Conservation (phyloP, 2,113 vertebrate species). For the Rattus rattus region DNA sequence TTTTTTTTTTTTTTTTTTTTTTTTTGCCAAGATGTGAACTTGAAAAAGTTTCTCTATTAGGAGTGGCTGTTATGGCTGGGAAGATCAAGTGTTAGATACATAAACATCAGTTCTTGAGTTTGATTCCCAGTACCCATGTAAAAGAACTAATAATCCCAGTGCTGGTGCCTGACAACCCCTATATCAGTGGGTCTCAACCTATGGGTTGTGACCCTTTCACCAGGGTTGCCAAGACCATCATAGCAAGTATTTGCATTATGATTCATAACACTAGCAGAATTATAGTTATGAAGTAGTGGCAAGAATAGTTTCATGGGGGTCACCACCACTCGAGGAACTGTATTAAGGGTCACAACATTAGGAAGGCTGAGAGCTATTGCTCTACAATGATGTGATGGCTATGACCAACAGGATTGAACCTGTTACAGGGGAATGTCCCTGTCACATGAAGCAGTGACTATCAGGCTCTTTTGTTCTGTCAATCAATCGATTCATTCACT, state of each 20-base stretch:
- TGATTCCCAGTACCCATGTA: background rate
- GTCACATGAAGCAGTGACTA: background rate
- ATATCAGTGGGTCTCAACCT: background rate
- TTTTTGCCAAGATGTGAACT: background rate
- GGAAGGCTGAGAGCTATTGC: background rate
- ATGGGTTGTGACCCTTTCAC: background rate
- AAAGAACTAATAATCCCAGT: background rate
- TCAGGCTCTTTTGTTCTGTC: background rate
- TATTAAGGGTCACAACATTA: background rate
- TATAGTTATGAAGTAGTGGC: background rate
- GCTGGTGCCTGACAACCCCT: background rate
- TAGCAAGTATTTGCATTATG: background rate
- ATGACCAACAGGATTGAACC: background rate
- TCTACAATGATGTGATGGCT: background rate
- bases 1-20: background rate
- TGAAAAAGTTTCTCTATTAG: slow-evolving; percentile 41
- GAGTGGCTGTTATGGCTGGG: background rate
- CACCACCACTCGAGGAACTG: background rate
- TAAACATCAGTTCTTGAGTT: background rate
- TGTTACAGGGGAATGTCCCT: background rate
- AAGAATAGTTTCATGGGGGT: background rate
- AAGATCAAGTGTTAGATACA: background rate
- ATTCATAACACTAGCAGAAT: background rate
- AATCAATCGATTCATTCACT: no score
- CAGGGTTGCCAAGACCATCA: background rate